Evolutionary conservation across 2,888 invertebrate species (phyloP), one percentile per base, ranked within the genome.

Genomic region (Cerceris rybyensis): DNA sequence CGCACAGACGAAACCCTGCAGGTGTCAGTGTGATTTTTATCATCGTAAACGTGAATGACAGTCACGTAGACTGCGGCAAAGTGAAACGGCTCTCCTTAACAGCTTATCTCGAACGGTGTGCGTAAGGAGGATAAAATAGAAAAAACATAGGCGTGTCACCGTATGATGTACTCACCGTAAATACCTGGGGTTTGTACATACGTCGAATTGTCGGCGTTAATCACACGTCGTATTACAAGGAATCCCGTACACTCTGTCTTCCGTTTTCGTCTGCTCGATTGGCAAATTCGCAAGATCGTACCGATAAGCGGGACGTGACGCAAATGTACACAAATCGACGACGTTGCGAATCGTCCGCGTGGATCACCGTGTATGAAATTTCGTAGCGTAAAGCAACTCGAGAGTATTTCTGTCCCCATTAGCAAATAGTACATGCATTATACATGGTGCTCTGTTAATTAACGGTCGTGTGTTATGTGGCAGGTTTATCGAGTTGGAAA

Each of bases 351-450:
- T 46, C n/a, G n/a, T 13, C 11, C 28, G 17, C 0, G 1, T 17
- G 57, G 17, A 57, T 17, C 57, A 13, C 39, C 1, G 39, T 13
- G 6, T 17, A 65, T 64, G 68, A 78, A 78, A 71, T 78, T 78
- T 67, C 64, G 70, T 42, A 43, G 78, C 39, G 28, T 59, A n/a
- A 54, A 52, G 8, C 42, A 50, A 28, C 52, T 64, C 79, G 63
- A 70, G 74, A 67, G 70, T 70, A 73, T 72, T 81, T 71, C 80
- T 80, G 80, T 81, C 69, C 81, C 77, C 73, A 71, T 81, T 77
- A 81, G 74, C 73, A 78, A 81, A 77, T 78, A 75, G 75, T 70
- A 83, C 78, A 83, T 79, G 82, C 74, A 78, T 81, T 74, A 77
- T 81, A 81, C 77, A 75, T 81, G 70, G 42, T 64, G 52, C 64